phyloP scores from a whole-genome alignment of 2,113 vertebrate species.

The Melanotaenia duboulayi region DNA sequence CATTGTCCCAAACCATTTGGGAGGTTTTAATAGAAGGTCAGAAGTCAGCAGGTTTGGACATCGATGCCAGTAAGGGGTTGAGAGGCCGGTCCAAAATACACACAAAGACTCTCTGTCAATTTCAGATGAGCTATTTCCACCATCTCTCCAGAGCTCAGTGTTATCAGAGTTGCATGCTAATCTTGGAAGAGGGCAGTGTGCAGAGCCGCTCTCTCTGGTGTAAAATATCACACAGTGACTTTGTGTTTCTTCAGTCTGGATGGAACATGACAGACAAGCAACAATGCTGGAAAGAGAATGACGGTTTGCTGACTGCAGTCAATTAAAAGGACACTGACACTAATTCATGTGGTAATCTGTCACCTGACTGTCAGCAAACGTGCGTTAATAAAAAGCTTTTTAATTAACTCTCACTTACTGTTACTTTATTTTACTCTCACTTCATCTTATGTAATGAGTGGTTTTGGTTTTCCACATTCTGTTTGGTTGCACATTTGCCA shows the following conservation, averaged over 20 bases:
- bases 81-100: constrained; percentile 40
- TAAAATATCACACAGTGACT: constrained; percentile 72
- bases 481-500: constrained; percentile 19
- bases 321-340: constrained; percentile 60
- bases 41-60: constrained; percentile 30
- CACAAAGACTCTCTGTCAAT: constrained; percentile 50
- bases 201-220: constrained; percentile 44
- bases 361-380: constrained; percentile 19
- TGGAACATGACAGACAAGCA: constrained; percentile 57
- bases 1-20: neutral
- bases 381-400: constrained; percentile 14
- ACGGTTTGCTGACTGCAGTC: constrained; percentile 40
- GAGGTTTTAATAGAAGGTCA: constrained; percentile 57
- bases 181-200: constrained; percentile 62
- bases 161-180: constrained; percentile 66
- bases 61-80: constrained; percentile 23
- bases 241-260: constrained; percentile 67
- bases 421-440: neutral
- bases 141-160: constrained; percentile 57
- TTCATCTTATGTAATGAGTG: constrained; percentile 15
- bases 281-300: constrained; percentile 28
- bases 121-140: constrained; percentile 71
- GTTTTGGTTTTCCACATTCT: constrained; percentile 15
- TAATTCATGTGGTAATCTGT: constrained; percentile 40
- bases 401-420: neutral